Percentiles rank a stretch among this genome's conserved stretches.
Conservation (phyloP, 2,888 invertebrate genomes). For the Rhorus exstirpatorius region DNA sequence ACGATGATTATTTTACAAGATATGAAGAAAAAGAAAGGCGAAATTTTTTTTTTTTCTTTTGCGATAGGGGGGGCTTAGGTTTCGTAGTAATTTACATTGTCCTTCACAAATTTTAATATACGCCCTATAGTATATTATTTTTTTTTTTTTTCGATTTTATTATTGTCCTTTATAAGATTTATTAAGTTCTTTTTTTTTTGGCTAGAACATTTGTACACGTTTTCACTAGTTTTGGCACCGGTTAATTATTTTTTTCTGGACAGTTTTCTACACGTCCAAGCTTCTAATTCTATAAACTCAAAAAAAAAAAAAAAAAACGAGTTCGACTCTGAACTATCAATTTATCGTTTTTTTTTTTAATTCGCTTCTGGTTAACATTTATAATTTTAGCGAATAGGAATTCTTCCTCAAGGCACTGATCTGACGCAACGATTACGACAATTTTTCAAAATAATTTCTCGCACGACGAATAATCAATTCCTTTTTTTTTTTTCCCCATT, state of each 20-base stretch:
- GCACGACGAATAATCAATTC: slow-evolving; percentile 39
- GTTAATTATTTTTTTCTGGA: slow-evolving; percentile 65
- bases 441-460: slow-evolving; percentile 21
- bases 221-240: slow-evolving; percentile 79
- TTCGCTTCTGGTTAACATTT: slow-evolving; percentile 17
- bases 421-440: slow-evolving; percentile 71
- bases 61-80: slow-evolving; percentile 35
- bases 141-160: slow-evolving; percentile 46
- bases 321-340: slow-evolving; percentile 24
- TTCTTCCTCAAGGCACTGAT: slow-evolving; percentile 79
- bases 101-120: slow-evolving; percentile 38
- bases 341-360: neutral
- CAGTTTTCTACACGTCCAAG: slow-evolving; percentile 5
- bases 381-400: slow-evolving; percentile 51
- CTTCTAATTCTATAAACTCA: slow-evolving; percentile 49
- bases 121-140: too few species aligned
- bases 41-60: slow-evolving; percentile 23
- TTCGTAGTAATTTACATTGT: slow-evolving; percentile 38
- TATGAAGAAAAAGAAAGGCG: slow-evolving; percentile 41
- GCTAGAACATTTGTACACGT: slow-evolving; percentile 44
- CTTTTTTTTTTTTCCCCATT: neutral
- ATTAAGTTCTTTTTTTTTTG: slow-evolving; percentile 68
- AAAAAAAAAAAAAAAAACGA: slow-evolving; percentile 28
- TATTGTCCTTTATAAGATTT: slow-evolving; percentile 63
- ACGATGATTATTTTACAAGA: slow-evolving; percentile 56